Evolutionary conservation across 1,140 invertebrate genomes (phyloP), one percentile per base, ranked within the genome.

Genomic region (Macrosteles quadrilineatus): DNA sequence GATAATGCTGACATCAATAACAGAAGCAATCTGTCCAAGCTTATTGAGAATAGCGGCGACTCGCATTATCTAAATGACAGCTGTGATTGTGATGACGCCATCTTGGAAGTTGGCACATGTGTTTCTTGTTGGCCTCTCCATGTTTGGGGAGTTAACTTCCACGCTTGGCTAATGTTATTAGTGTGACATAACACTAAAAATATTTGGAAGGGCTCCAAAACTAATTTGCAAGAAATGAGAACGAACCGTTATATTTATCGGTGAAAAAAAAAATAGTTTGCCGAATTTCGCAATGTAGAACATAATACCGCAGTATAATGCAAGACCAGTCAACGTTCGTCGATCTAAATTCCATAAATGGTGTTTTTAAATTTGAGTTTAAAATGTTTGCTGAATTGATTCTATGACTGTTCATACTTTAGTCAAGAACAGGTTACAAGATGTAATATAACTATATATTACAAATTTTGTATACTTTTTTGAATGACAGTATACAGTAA

Each of bases 1-100:
- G n/a, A n/a, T n/a, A n/a, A n/a, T n/a, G n/a, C n/a, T n/a, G n/a
- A n/a, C n/a, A n/a, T n/a, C n/a, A n/a, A n/a, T n/a, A n/a, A n/a
- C n/a, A n/a, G n/a, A n/a, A 36, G 32, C 14, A 36, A 36, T 36
- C 32, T 36, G 32, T 4, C 4, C 32, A 4, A 14, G 32, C 4
- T 36, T 36, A 36, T 36, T 36, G 32, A 36, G 4, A 36, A 36
- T 36, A 36, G 4, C 32, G 14, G 32, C 4, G 32, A 36, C 32
- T 36, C 32, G 32, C 55, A 59, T 59, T 59, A 59, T 59, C 55
- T 59, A 27, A 29, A 59, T 30, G 55, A n/a, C 25, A 59, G 55
- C 23, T 25, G 12, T 59, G 55, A 59, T 59, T 59, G 55, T 59
- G 55, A 6, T n/a, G 55, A 14, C 55, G 55, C 55, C 55, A 59